Conservation (phyloP, 2,888 invertebrate genomes). For the Apamea anceps region DNA sequence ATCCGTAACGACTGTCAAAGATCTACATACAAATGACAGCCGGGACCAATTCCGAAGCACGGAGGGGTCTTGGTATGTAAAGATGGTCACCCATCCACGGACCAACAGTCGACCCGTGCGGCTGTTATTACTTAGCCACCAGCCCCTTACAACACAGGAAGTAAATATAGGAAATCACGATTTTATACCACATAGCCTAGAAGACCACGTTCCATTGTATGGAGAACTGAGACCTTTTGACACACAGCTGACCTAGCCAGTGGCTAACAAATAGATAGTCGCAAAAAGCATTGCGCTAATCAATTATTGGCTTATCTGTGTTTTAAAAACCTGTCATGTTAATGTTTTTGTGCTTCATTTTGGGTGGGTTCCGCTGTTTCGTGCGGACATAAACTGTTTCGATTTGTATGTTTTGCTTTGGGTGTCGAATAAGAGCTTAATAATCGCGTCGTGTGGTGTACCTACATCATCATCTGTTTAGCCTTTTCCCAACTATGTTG, state of each 20-base stretch:
- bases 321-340: constrained; percentile 65
- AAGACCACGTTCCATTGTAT: background rate
- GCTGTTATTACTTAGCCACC: too few relatives aligned
- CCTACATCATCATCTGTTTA: too few relatives aligned
- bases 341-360: constrained; percentile 29
- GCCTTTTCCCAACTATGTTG: too few relatives aligned
- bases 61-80: too few relatives aligned
- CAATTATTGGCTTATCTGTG: constrained; percentile 66
- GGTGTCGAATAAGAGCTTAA: too few relatives aligned
- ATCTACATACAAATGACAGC: too few relatives aligned
- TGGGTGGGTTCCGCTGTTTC: constrained; percentile 47
- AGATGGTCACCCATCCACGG: too few relatives aligned
- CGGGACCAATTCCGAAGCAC: too few relatives aligned
- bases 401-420: too few relatives aligned
- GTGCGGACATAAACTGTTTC: background rate
- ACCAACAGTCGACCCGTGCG: too few relatives aligned
- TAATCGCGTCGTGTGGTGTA: too few relatives aligned
- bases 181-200: background rate
- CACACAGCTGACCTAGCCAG: constrained; percentile 48
- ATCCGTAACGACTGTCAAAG: too few relatives aligned
- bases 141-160: background rate
- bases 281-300: constrained; percentile 61
- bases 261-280: constrained; percentile 48
- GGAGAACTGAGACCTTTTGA: constrained; percentile 46
- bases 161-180: background rate